Evolutionary conservation across 1,140 invertebrate genomes (phyloP).

Genomic region (Drosophila eugracilis): DNA sequence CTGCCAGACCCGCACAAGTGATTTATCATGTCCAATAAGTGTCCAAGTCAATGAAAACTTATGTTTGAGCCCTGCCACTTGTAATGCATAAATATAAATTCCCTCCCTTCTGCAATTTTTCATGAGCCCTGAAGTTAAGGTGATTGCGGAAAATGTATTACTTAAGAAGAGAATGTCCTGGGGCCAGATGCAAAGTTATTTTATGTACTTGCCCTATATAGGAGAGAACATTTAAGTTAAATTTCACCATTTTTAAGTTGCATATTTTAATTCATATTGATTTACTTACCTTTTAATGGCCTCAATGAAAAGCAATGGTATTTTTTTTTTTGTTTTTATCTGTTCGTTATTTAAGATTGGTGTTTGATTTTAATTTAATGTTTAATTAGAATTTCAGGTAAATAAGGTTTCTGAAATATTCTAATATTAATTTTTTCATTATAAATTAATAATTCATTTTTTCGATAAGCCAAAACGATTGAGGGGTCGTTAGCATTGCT

Average conservation of each 20-base stretch:
- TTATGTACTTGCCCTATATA: background rate
- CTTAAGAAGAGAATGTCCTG: too few species aligned
- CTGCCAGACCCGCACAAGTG: constrained; percentile 11
- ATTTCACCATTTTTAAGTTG: background rate
- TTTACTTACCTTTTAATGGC: too few species aligned
- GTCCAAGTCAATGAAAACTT: constrained; percentile 29
- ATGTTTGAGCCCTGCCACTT: constrained; percentile 1
- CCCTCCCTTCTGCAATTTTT: background rate
- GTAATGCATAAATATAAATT: constrained; percentile 6
- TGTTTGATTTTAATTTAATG: too few species aligned
- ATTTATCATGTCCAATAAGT: constrained; percentile 35
- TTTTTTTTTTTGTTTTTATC: background rate
- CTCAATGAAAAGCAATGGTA: too few species aligned
- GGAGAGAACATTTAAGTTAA: too few species aligned
- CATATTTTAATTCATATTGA: too few species aligned
- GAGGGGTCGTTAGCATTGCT: background rate
- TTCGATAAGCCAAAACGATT: background rate
- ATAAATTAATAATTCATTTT: background rate
- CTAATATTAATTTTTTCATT: too few species aligned
- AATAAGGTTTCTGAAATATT: too few species aligned
- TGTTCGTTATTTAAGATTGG: too few species aligned
- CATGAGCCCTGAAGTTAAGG: background rate
- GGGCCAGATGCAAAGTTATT: background rate
- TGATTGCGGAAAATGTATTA: background rate
- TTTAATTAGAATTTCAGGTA: too few species aligned